A percentile compares a stretch with the other conserved stretches of the same genome.
phyloP scores from a whole-genome alignment of 2,888 invertebrate genomes.

The Anorthoa munda region DNA sequence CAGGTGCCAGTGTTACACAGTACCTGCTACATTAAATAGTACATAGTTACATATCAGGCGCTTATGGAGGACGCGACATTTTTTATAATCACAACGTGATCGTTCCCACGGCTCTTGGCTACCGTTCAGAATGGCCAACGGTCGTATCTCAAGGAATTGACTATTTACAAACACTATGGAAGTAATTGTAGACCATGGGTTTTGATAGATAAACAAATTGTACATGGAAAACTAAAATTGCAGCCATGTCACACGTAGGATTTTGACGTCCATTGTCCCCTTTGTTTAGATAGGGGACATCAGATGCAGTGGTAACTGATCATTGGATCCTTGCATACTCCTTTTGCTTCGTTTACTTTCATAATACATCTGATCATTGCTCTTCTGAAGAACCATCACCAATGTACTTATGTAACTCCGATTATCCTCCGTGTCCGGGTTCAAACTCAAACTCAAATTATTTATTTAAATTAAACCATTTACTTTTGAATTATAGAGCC shows the following conservation, averaged over 20 bases:
- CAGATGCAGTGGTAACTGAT: neutral
- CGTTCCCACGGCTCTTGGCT: slow-evolving; percentile 4
- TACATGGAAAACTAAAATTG: neutral
- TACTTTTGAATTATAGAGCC: too few species aligned
- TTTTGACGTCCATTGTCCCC: slow-evolving; percentile 5
- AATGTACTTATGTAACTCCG: too few species aligned
- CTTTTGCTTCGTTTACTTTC: too few species aligned
- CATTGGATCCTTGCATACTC: too few species aligned
- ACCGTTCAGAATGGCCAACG: neutral
- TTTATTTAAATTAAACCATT: too few species aligned
- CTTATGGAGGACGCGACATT: neutral
- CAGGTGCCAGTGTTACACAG: too few species aligned
- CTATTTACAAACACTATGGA: neutral
- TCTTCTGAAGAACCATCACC: too few species aligned
- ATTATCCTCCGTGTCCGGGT: too few species aligned
- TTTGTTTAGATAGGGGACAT: neutral
- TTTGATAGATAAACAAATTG: slow-evolving; percentile 25
- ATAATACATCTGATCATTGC: too few species aligned
- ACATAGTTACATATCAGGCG: too few species aligned
- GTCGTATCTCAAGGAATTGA: neutral
- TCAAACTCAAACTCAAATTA: too few species aligned
- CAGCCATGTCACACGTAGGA: neutral
- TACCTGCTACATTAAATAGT: neutral
- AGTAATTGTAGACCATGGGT: slow-evolving; percentile 3
- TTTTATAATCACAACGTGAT: neutral